These are phyloP conservation scores for Kradibia gibbosae DNA, from an alignment of 1,140 invertebrate genomes.

Conservation along the genomic window DNA sequence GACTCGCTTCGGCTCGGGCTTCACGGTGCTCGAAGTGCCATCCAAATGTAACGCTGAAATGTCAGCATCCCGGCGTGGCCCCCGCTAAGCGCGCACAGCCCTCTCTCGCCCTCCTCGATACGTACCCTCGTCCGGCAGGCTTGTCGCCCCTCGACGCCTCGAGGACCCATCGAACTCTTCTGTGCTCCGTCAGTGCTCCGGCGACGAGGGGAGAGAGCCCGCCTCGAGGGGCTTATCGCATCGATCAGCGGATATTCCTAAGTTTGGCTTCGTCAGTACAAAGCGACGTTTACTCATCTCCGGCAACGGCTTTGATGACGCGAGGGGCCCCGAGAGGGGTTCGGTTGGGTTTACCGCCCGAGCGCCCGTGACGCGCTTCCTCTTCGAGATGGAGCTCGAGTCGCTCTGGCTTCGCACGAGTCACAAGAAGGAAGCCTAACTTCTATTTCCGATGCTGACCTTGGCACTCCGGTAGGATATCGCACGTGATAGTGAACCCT, in stretches of 20 bases:
- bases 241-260: slow-evolving; percentile 48
- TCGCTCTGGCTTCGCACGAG: neutral
- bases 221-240: slow-evolving; percentile 31
- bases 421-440: too few relatives aligned
- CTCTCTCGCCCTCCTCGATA: slow-evolving; percentile 24
- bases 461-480: too few relatives aligned
- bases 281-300: neutral
- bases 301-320: neutral
- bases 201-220: neutral
- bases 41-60: slow-evolving; percentile 60
- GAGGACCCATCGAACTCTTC: neutral
- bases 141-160: slow-evolving; percentile 15
- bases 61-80: slow-evolving; percentile 3
- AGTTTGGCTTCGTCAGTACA: neutral
- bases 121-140: too few relatives aligned
- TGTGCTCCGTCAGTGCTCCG: neutral
- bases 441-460: too few relatives aligned
- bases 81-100: neutral
- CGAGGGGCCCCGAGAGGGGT: neutral
- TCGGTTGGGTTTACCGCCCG: too few relatives aligned
- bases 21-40: slow-evolving; percentile 54
- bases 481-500: too few relatives aligned
- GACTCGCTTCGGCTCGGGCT: slow-evolving; percentile 14
- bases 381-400: neutral
- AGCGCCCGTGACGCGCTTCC: neutral